phyloP scores from a whole-genome alignment of 2,113 vertebrate species.

The Bujurquina vittata region DNA sequence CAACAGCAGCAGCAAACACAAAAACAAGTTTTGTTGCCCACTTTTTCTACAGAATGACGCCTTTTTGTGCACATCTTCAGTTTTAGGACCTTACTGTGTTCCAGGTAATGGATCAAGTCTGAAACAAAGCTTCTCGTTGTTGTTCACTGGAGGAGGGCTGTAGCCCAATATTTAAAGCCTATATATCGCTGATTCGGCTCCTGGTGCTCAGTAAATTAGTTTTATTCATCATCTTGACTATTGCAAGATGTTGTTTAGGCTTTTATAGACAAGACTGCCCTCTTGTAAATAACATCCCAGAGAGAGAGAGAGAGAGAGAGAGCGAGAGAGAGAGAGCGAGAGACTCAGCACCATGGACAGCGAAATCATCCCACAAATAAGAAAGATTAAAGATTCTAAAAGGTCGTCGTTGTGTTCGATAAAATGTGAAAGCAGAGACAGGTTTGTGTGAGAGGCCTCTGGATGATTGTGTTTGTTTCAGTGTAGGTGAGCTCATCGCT shows the following conservation, averaged over 20 bases:
- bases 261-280: neutral
- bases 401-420: neutral
- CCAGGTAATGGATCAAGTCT: constrained; percentile 19
- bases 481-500: constrained; percentile 51
- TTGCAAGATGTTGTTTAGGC: neutral
- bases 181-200: constrained; percentile 33
- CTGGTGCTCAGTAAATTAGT: neutral
- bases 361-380: neutral
- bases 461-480: constrained; percentile 1
- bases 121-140: constrained; percentile 16
- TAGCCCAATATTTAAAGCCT: neutral
- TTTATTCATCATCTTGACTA: neutral
- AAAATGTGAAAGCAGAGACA: neutral
- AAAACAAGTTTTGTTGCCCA: neutral
- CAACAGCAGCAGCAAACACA: neutral
- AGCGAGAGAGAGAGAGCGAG: neutral
- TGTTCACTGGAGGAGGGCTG: neutral
- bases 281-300: neutral
- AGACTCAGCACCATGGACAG: constrained; percentile 70
- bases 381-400: neutral
- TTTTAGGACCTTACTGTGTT: neutral
- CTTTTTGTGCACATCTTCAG: neutral
- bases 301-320: neutral
- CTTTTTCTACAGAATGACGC: neutral
- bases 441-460: neutral